These are phyloP conservation scores for Olivierus martensii DNA, from an alignment of 1,140 invertebrate species.

Conservation along the genomic window DNA sequence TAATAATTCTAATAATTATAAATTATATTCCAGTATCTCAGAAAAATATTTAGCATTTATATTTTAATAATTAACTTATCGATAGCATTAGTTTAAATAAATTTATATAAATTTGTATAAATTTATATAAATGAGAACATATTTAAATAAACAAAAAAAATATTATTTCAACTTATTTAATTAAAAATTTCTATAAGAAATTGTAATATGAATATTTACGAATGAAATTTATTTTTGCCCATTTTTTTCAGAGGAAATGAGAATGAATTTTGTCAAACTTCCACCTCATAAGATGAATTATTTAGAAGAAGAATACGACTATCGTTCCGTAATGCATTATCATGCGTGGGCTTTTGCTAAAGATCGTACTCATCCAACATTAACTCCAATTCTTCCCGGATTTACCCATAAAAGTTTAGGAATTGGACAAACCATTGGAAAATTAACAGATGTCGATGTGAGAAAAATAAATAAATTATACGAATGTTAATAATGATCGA, in stretches of 20 bases:
- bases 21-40: no score
- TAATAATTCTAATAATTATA: no score
- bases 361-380: constrained; percentile 36
- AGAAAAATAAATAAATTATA: constrained; percentile 13
- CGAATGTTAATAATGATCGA: neutral
- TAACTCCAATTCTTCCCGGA: constrained; percentile 25
- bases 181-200: no score
- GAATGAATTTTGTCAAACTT: constrained; percentile 36
- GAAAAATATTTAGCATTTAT: no score
- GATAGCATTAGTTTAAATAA: no score
- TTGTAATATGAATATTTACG: no score
- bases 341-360: constrained; percentile 37
- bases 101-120: no score
- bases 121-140: no score
- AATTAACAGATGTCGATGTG: constrained; percentile 4
- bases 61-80: no score
- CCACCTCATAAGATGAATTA: constrained; percentile 27
- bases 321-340: constrained; percentile 40
- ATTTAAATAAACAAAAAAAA: no score
- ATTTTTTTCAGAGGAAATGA: constrained; percentile 23
- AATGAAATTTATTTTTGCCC: neutral
- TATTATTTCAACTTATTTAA: no score
- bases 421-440: neutral
- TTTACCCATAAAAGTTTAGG: neutral
- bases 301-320: constrained; percentile 37